These are phyloP conservation scores for Anthonomus grandis DNA, from an alignment of 1,140 invertebrate species.

Conservation along the genomic window DNA sequence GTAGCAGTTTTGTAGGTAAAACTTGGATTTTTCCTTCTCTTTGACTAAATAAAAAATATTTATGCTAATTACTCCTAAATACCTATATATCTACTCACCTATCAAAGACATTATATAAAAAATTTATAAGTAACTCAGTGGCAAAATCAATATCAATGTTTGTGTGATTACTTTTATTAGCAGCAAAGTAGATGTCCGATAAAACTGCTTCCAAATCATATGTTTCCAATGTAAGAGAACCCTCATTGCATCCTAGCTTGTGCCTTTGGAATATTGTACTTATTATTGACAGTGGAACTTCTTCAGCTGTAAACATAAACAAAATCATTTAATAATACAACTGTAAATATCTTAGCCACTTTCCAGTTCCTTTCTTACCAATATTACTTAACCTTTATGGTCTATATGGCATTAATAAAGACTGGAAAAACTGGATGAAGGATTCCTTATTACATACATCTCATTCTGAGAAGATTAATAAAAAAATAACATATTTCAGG, in stretches of 20 bases:
- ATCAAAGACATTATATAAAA: conserved; percentile 64
- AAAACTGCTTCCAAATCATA: conserved; percentile 60
- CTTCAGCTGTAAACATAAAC: conserved; percentile 55
- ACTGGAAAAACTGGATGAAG: too few species aligned
- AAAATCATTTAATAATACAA: too few species aligned
- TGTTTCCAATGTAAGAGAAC: conserved; percentile 55
- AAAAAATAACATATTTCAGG: too few species aligned
- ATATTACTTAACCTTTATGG: too few species aligned
- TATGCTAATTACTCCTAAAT: background rate
- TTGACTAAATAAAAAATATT: conserved; percentile 48
- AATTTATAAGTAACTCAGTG: conserved; percentile 58
- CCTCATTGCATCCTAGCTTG: conserved; percentile 58
- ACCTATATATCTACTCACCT: conserved; percentile 48
- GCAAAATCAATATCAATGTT: conserved; percentile 56
- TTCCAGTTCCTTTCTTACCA: too few species aligned
- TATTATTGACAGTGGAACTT: conserved; percentile 53
- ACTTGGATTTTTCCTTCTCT: conserved; percentile 52
- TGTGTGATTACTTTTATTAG: conserved; percentile 56
- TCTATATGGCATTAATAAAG: too few species aligned
- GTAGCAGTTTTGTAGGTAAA: conserved; percentile 57
- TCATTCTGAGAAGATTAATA: too few species aligned
- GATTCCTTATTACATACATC: too few species aligned
- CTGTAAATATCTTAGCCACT: too few species aligned
- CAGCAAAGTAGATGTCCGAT: conserved; percentile 62
- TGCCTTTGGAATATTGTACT: conserved; percentile 60